Evolutionary conservation across 2,113 vertebrate genomes (phyloP).

Genomic region (Paralichthys olivaceus): DNA sequence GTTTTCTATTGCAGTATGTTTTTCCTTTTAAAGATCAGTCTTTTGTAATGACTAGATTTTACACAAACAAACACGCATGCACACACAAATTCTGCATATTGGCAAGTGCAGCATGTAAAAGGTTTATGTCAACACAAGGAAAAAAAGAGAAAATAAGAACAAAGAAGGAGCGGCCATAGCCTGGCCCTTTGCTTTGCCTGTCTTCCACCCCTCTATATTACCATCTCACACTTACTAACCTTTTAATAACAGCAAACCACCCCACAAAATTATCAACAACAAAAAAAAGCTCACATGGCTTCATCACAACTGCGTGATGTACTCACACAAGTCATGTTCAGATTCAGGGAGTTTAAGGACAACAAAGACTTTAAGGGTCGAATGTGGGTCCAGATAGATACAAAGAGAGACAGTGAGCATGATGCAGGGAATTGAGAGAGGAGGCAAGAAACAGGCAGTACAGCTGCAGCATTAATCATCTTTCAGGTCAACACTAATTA

Average conservation of each 20-base stretch:
- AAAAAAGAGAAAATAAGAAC: neutral
- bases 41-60: too few relatives aligned
- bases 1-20: too few relatives aligned
- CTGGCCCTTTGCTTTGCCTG: too few relatives aligned
- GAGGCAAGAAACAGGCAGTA: slow-evolving; percentile 27
- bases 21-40: too few relatives aligned
- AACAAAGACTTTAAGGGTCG: neutral
- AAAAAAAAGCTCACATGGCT: too few relatives aligned
- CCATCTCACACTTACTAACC: neutral
- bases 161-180: too few relatives aligned
- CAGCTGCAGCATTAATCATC: slow-evolving; percentile 72
- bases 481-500: slow-evolving; percentile 78
- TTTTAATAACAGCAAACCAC: neutral
- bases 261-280: too few relatives aligned
- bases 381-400: slow-evolving; percentile 5
- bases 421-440: slow-evolving; percentile 26
- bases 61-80: neutral
- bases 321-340: neutral
- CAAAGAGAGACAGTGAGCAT: slow-evolving; percentile 12
- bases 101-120: neutral
- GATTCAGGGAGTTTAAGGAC: neutral
- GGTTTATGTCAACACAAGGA: neutral
- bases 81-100: neutral
- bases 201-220: too few relatives aligned
- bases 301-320: neutral